These are phyloP conservation scores for Dynastes hyllus DNA, from an alignment of 2,888 invertebrate genomes.

Conservation along the genomic window DNA sequence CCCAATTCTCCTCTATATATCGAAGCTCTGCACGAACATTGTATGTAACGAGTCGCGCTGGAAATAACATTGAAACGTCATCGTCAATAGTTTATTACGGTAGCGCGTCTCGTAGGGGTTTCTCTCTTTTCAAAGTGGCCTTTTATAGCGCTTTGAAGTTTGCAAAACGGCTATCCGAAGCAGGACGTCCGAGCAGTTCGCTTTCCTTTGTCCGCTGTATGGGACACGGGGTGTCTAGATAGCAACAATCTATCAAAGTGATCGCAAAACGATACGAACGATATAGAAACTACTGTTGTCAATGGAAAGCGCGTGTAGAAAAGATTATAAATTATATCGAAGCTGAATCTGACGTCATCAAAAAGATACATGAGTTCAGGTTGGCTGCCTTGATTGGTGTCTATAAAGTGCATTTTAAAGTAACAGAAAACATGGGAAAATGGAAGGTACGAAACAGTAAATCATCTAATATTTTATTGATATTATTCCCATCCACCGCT, in stretches of 20 bases:
- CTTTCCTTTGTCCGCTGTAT: not conserved
- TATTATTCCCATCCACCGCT: too few relatives aligned
- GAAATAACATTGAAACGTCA: conserved; percentile 15
- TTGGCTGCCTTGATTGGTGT: too few relatives aligned
- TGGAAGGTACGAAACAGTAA: too few relatives aligned
- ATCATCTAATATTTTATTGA: too few relatives aligned
- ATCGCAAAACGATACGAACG: not conserved
- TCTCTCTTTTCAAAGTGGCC: not conserved
- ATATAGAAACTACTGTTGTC: too few relatives aligned
- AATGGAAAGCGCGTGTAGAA: too few relatives aligned
- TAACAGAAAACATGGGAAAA: too few relatives aligned
- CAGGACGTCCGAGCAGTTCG: not conserved
- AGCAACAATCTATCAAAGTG: conserved; percentile 3
- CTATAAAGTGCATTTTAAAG: too few relatives aligned
- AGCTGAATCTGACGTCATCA: too few relatives aligned
- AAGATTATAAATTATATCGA: too few relatives aligned
- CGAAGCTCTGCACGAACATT: not conserved
- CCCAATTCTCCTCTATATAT: not conserved
- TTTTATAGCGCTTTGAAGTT: conserved; percentile 1
- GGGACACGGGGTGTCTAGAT: not conserved
- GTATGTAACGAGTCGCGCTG: not conserved
- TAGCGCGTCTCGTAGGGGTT: not conserved
- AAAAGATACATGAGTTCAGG: too few relatives aligned
- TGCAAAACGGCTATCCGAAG: not conserved
- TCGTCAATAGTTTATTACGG: conserved; percentile 13